Conservation (phyloP, 2,888 invertebrate genomes). For the Scaptomyza reducta region DNA sequence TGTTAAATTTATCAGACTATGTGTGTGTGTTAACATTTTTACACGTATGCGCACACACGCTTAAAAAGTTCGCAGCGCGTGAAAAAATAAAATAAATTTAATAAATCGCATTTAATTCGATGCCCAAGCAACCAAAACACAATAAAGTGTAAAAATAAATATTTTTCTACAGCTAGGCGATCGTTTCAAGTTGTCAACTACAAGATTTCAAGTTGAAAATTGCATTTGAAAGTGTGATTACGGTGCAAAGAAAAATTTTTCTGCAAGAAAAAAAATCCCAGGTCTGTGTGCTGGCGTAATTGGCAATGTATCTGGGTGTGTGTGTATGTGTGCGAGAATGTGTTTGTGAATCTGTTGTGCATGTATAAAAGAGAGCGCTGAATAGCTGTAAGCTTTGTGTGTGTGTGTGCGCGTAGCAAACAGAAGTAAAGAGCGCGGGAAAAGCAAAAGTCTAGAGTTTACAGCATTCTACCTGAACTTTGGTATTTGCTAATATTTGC, state of each 20-base stretch:
- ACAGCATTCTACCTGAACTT: slow-evolving; percentile 19
- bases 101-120: slow-evolving; percentile 62
- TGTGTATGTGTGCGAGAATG: slow-evolving; percentile 20
- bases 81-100: slow-evolving; percentile 65
- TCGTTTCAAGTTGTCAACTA: slow-evolving; percentile 52
- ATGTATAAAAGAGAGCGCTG: slow-evolving; percentile 53
- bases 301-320: slow-evolving; percentile 56
- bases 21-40: slow-evolving; percentile 42
- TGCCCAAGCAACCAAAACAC: slow-evolving; percentile 63
- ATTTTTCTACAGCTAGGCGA: slow-evolving; percentile 48
- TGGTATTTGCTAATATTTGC: not conserved
- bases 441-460: slow-evolving; percentile 58
- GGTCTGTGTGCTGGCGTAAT: slow-evolving; percentile 79
- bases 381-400: slow-evolving; percentile 27
- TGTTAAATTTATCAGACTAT: slow-evolving; percentile 37
- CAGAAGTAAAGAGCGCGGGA: slow-evolving; percentile 51
- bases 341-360: slow-evolving; percentile 29
- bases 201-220: slow-evolving; percentile 58
- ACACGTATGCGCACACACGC: slow-evolving; percentile 64
- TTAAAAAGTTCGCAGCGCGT: slow-evolving; percentile 79
- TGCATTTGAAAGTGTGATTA: slow-evolving; percentile 68
- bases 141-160: slow-evolving; percentile 63
- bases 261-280: slow-evolving; percentile 78
- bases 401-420: slow-evolving; percentile 37
- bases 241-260: slow-evolving; percentile 66